A percentile compares a stretch with the other conserved stretches of the same genome.
Conservation (phyloP, 1,140 invertebrate genomes). For the Bombus confusus region DNA sequence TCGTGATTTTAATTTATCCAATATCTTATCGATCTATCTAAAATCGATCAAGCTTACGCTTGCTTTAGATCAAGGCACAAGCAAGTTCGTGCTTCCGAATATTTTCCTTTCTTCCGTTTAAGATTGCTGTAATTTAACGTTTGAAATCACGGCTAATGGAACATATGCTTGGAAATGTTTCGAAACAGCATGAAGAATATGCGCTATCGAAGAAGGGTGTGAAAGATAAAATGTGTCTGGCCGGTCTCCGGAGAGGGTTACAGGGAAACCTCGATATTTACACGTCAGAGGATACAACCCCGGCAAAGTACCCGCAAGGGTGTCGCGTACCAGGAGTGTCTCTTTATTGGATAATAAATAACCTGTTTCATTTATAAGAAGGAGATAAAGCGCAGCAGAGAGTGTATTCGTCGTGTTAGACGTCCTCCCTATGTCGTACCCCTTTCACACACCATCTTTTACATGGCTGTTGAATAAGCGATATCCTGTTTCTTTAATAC, state of each 20-base stretch:
- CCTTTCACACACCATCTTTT: conserved; percentile 17
- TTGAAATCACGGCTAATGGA: not conserved
- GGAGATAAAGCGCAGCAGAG: conserved; percentile 62
- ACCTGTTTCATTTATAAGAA: conserved; percentile 74
- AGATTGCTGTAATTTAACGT: not conserved
- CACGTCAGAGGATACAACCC: conserved; percentile 66
- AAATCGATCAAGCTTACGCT: too few relatives aligned
- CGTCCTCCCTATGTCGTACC: conserved; percentile 1
- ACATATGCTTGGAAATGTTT: conserved; percentile 13
- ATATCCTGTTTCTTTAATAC: conserved; percentile 34
- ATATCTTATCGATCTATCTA: too few relatives aligned
- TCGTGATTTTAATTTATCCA: too few relatives aligned
- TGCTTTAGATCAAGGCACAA: too few relatives aligned
- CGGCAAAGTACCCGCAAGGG: conserved; percentile 59
- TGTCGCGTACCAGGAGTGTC: conserved; percentile 64
- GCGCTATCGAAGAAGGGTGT: conserved; percentile 52
- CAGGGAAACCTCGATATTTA: conserved; percentile 69
- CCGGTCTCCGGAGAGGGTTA: conserved; percentile 54
- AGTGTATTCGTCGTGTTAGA: conserved; percentile 52
- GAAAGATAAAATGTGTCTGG: conserved; percentile 54
- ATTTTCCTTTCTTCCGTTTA: not conserved
- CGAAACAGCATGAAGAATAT: conserved; percentile 18
- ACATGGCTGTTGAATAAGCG: conserved; percentile 16
- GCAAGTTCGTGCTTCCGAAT: accelerated
- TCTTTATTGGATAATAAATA: conserved; percentile 78